These are phyloP conservation scores for Megastigmus dorsalis DNA, from an alignment of 2,888 invertebrate genomes.

Conservation along the genomic window DNA sequence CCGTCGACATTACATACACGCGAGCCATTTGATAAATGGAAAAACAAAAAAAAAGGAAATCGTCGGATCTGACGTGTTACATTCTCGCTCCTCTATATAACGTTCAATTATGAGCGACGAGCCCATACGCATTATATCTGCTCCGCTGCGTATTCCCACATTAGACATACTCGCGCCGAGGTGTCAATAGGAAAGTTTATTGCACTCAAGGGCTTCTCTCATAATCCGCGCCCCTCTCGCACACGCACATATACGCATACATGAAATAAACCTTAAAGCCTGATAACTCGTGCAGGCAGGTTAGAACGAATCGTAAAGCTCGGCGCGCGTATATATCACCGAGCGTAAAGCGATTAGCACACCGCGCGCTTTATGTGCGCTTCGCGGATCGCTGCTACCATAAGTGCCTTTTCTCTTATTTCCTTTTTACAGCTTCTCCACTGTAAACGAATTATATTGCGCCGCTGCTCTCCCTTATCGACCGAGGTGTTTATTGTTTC, in stretches of 20 bases:
- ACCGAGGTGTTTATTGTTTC: conserved; percentile 26
- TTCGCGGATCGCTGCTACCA: conserved; percentile 1
- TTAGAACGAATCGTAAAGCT: neutral
- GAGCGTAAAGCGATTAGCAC: conserved; percentile 35
- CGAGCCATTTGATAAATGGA: too few species aligned
- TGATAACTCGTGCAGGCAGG: too few species aligned
- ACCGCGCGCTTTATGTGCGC: neutral
- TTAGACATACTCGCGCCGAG: neutral
- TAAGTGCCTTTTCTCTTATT: neutral
- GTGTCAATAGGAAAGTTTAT: conserved; percentile 34
- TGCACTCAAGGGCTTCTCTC: too few species aligned
- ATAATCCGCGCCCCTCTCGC: neutral
- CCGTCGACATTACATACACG: too few species aligned
- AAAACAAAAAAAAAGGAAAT: too few species aligned
- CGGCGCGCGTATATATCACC: neutral
- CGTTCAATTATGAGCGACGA: too few species aligned
- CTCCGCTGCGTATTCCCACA: neutral
- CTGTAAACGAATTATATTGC: conserved; percentile 20
- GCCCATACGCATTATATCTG: neutral
- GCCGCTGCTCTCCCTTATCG: neutral
- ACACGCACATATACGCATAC: conserved; percentile 2
- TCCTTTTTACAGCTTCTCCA: conserved; percentile 1
- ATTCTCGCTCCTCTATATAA: too few species aligned
- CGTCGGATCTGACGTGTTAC: too few species aligned
- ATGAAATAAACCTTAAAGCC: neutral